Evolutionary conservation across 2,797 vertebrate species (phyloP), one percentile per base, ranked within the genome.

Genomic region (Pteronotus mesoamericanus): DNA sequence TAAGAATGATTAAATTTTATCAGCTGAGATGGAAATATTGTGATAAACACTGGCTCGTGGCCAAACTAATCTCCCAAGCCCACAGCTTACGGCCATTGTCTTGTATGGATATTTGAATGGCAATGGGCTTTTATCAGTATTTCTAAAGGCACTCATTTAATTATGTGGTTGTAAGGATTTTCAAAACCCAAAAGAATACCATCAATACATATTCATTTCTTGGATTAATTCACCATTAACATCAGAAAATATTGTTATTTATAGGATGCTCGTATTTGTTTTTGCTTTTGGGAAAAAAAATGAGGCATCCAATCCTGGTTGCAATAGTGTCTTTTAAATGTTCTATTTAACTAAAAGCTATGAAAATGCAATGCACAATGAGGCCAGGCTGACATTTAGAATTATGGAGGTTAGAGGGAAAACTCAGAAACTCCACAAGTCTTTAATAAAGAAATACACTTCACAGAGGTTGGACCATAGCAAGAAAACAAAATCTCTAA

Each of bases 1-100:
- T 99, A 99, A 98, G 98, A 99, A 99, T 99, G 98, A 99, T 98
- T 98, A 99, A 98, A 99, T 98, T 98, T 98, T 99, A 99, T 99
- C 98, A 98, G 98, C 98, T 96, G 97, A 98, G 98, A 99, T 98
- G 98, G 98, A 98, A 99, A 98, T 98, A 98, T 98, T 98, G 98
- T 98, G 98, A 99, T 98, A 98, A 98, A 98, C 98, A 98, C 98
- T 99, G 98, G 98, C 98, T 98, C 89, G 88, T 99, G 98, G 98
- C 98, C 98, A 99, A 98, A 98, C 98, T 98, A 99, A 98, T 99
- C 98, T 98, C 98, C 97, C 98, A 98, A 98, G 97, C 98, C 98
- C 98, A 98, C 97, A 98, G 98, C 98, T 98, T 98, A 98, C 96
- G 97, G 98, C 98, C 98, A 98, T 98, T 98, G 98, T 98, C 98